Conservation (phyloP, 2,797 vertebrate species). For the Oceanodroma leucorhoa region DNA sequence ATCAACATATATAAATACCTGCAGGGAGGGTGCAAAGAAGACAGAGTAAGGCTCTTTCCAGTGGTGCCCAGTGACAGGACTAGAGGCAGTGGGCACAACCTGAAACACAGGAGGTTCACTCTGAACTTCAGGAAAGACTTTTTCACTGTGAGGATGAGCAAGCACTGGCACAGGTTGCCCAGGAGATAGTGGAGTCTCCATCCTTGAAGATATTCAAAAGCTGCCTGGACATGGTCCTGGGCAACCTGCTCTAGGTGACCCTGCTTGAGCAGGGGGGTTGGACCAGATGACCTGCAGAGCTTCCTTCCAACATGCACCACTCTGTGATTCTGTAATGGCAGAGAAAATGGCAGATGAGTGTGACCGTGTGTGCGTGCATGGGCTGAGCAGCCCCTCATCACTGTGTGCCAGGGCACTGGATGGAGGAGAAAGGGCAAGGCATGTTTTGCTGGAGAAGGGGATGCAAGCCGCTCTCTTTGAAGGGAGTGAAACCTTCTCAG, state of each 20-base stretch:
- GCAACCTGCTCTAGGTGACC: background rate
- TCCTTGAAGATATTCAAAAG: background rate
- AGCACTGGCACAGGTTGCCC: background rate
- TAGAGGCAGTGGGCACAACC: background rate
- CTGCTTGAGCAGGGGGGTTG: background rate
- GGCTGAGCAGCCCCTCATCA: background rate
- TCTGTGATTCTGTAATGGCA: background rate
- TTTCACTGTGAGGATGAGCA: background rate
- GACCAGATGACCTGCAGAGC: background rate
- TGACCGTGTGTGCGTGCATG: accelerated
- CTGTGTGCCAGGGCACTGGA: no score
- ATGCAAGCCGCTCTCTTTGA: background rate
- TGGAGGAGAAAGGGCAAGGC: background rate
- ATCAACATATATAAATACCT: background rate
- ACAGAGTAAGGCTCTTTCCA: background rate
- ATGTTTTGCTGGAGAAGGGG: background rate
- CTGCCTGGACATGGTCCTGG: background rate
- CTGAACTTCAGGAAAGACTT: background rate
- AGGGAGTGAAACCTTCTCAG: background rate
- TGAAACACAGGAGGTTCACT: background rate
- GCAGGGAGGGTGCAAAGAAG: background rate
- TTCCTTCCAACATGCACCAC: background rate
- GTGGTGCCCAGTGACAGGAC: background rate
- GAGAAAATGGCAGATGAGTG: background rate
- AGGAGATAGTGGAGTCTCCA: background rate